Evolutionary conservation across 2,888 invertebrate genomes (phyloP).

Genomic region (Auanema freiburgensis): DNA sequence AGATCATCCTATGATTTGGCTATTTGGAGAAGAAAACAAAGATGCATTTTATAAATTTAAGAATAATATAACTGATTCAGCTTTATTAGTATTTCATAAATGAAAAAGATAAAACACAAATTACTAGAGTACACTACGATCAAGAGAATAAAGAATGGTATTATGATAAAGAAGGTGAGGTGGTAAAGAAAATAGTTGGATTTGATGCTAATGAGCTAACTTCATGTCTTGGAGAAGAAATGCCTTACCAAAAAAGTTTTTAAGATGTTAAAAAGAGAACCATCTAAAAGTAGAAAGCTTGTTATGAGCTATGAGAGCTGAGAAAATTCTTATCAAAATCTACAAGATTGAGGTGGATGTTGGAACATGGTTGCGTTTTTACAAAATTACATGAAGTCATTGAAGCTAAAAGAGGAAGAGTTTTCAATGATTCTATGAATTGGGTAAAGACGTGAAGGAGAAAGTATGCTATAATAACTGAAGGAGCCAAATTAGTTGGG

Average conservation of each 20-base stretch:
- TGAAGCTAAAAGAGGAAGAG: conserved; percentile 25
- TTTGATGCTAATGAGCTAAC: no score
- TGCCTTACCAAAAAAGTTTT: no score
- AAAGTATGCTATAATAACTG: conserved; percentile 24
- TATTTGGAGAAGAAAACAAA: no score
- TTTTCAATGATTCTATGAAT: conserved; percentile 25
- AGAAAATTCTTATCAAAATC: conserved; percentile 27
- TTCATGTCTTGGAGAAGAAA: no score
- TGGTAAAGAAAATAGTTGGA: no score
- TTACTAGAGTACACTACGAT: conserved; percentile 9
- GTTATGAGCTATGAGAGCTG: conserved; percentile 20
- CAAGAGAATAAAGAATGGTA: conserved; percentile 10
- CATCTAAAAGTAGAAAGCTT: conserved; percentile 26
- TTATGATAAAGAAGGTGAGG: not conserved
- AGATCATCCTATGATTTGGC: no score
- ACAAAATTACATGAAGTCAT: conserved; percentile 27
- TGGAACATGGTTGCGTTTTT: conserved; percentile 27
- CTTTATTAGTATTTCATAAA: no score
- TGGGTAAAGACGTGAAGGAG: conserved; percentile 28
- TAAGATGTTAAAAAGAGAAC: conserved; percentile 23
- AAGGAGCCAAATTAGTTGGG: conserved; percentile 24
- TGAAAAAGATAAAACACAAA: no score
- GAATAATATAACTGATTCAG: no score
- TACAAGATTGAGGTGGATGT: conserved; percentile 28
- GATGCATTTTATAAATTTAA: no score